phyloP scores from a whole-genome alignment of 2,888 invertebrate species.

The Lasioglossum calceatum region DNA sequence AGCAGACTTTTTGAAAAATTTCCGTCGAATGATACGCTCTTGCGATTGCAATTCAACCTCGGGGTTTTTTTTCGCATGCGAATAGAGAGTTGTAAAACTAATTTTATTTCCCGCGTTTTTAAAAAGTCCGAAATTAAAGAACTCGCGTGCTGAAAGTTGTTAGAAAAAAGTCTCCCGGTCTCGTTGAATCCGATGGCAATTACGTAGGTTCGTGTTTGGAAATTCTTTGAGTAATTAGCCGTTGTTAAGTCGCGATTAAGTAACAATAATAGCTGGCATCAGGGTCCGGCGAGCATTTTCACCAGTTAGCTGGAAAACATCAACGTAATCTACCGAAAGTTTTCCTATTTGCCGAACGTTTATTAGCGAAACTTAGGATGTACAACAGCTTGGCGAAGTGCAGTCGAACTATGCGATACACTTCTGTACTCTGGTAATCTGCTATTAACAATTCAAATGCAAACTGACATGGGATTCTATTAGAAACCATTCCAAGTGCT shows the following conservation, averaged over 20 bases:
- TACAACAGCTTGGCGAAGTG: neutral
- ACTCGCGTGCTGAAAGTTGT: neutral
- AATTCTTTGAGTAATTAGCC: neutral
- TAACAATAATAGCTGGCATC: neutral
- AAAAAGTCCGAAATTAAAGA: neutral
- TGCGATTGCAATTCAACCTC: neutral
- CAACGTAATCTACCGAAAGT: neutral
- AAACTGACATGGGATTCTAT: neutral
- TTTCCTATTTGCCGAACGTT: neutral
- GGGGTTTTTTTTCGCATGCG: neutral
- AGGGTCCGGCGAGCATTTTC: neutral
- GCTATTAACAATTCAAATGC: slow-evolving; percentile 7
- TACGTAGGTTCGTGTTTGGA: neutral
- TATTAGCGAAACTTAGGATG: neutral
- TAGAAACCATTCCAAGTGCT: neutral
- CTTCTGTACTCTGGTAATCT: neutral
- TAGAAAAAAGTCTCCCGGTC: neutral
- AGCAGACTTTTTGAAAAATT: neutral
- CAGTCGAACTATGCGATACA: neutral
- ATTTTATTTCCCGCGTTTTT: neutral
- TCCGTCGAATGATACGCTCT: neutral
- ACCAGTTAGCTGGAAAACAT: neutral
- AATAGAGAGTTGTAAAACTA: neutral
- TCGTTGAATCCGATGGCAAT: neutral
- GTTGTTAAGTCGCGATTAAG: neutral